Base-by-base conservation (phyloP, 2,888 invertebrate species). In the Seladonia tumulorum region DNA sequence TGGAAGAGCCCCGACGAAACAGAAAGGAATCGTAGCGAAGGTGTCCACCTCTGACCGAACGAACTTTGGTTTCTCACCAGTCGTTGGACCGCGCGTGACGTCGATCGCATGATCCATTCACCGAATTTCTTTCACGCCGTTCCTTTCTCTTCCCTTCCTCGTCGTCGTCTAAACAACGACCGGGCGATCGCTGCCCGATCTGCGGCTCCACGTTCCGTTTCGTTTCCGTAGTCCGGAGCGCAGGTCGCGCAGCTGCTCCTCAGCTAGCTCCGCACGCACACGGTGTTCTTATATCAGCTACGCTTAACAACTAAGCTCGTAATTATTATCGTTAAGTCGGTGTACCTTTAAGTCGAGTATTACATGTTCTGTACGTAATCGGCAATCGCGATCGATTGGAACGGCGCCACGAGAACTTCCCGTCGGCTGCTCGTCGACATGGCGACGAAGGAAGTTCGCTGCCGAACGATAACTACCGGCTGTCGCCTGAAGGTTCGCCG, bases 271-370 rank as follows among this genome's bases (percentile, higher is more conserved):
- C 42, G 39, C 68, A 42, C 42, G 39, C 63, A 29, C 63, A 22
- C 22, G 42, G 35, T 66, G n/a, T 70, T 42, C 42, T 60, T 72
- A 70, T 85, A 85, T 80, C 79, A 85, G 60, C 87, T 87, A 88
- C 76, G 63, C 87, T 87, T 88, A 87, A 78, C 72, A 78, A 78
- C 87, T 89, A 89, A 88, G 87, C 88, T 89, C 88, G 87, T 88
- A 87, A 68, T 87, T 83, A 82, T 88, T 88, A 88, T 84, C 86
- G 73, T 79, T 88, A 86, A 81, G 53, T 87, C 82, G 84, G 63
- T 86, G 79, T 86, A 75, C 49, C 79, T 57, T 78, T 78, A 70
- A 79, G 70, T 80, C 78, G 76, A 71, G 70, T 74, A 77, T 82
- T 86, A 82, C 76, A 80, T 82, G 80, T 76, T 79, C 39, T 35